Conservation (phyloP, 2,888 invertebrate species). For the Azorinus chamasolen region DNA sequence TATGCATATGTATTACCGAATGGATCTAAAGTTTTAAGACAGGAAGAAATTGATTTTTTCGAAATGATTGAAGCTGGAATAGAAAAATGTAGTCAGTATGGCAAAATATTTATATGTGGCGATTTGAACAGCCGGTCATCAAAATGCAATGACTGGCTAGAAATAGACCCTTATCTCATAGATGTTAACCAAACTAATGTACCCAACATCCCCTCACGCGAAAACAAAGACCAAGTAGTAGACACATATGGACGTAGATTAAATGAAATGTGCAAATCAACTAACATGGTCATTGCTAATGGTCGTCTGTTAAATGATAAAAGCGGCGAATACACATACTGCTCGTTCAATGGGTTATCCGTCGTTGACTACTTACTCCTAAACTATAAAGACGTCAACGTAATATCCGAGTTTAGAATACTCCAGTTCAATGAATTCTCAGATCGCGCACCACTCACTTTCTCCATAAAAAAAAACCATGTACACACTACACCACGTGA, state of each 20-base stretch:
- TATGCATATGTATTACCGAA: slow-evolving; percentile 2
- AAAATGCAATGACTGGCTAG: background rate
- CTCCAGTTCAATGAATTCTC: slow-evolving; percentile 2
- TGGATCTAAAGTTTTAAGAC: background rate
- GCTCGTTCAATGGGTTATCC: background rate
- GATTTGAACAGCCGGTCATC: background rate
- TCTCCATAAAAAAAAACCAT: background rate
- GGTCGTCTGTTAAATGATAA: background rate
- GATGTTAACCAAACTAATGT: background rate
- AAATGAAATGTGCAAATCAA: slow-evolving; percentile 2
- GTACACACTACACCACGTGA: no score
- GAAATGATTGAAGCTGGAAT: slow-evolving; percentile 7
- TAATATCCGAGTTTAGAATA: background rate
- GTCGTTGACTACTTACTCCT: slow-evolving; percentile 2
- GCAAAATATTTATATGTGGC: slow-evolving; percentile 2
- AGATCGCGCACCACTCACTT: background rate
- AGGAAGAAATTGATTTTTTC: slow-evolving; percentile 12
- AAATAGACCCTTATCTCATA: background rate
- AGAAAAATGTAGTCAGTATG: no score
- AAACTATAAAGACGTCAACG: background rate
- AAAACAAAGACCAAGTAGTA: background rate
- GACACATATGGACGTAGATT: background rate
- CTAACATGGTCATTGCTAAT: slow-evolving; percentile 2
- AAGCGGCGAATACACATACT: slow-evolving; percentile 2
- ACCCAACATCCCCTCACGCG: background rate